Percentiles rank a stretch among this genome's conserved stretches.
These are phyloP conservation scores for Silvanus unidentatus DNA, from an alignment of 2,888 invertebrate species.

Conservation along the genomic window DNA sequence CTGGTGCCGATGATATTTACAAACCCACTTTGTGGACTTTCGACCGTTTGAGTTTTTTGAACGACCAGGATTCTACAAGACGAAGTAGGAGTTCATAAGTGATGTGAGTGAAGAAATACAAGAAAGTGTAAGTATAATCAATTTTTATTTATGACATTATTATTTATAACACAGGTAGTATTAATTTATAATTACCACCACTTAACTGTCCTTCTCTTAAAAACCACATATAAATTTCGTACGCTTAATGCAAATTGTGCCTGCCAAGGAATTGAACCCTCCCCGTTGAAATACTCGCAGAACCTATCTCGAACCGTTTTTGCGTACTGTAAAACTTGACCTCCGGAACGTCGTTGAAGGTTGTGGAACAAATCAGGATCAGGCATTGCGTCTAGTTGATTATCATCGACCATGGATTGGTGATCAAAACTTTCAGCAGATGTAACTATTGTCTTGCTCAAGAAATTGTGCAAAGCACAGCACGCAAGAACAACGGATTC, in stretches of 20 bases:
- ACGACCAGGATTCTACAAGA: conserved; percentile 9
- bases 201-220: too few species aligned
- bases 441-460: neutral
- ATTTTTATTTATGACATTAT: neutral
- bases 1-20: conserved; percentile 8
- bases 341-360: neutral
- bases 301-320: neutral
- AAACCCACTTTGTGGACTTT: conserved; percentile 8
- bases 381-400: neutral
- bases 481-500: conserved; percentile 1
- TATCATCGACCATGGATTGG: too few species aligned
- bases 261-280: neutral
- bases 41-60: conserved; percentile 5
- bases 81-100: neutral
- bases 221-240: too few species aligned
- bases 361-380: neutral
- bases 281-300: neutral
- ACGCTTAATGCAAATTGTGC: too few species aligned
- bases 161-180: neutral
- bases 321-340: neutral
- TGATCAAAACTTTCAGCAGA: neutral
- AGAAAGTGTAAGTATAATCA: too few species aligned
- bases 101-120: too few species aligned
- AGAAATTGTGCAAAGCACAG: conserved; percentile 1
- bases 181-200: neutral